These are phyloP conservation scores for Drosophila setifemur DNA, from an alignment of 1,140 invertebrate species.

Conservation along the genomic window DNA sequence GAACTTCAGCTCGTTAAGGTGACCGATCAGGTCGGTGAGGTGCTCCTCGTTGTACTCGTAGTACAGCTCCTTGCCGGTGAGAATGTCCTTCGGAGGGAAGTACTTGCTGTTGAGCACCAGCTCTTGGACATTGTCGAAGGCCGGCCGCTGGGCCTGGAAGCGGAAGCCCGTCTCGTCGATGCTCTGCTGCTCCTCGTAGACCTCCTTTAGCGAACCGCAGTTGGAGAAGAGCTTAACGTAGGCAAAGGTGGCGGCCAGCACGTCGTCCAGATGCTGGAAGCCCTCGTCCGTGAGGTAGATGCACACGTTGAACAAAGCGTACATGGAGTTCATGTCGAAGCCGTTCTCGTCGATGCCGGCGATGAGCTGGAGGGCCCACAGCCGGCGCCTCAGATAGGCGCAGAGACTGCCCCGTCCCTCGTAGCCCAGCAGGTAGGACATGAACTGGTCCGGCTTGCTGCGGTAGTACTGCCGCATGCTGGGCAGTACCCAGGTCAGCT, in stretches of 20 bases:
- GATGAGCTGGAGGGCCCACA: conserved; percentile 92
- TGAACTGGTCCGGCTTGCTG: conserved; percentile 90
- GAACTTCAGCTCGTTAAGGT: conserved; percentile 88
- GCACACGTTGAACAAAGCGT: conserved; percentile 88
- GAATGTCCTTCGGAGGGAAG: conserved; percentile 89
- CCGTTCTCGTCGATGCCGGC: conserved; percentile 90
- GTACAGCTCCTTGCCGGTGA: conserved; percentile 89
- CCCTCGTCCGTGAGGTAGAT: conserved; percentile 92
- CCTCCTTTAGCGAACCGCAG: conserved; percentile 83
- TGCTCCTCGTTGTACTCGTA: conserved; percentile 90
- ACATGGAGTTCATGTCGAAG: conserved; percentile 89
- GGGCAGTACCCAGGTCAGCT: conserved; percentile 92
- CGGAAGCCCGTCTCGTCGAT: conserved; percentile 89
- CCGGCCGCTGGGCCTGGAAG: conserved; percentile 87
- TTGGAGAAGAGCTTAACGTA: conserved; percentile 88
- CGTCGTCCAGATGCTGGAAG: conserved; percentile 87
- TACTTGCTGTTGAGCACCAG: conserved; percentile 91
- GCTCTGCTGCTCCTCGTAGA: conserved; percentile 82
- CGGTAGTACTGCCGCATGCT: conserved; percentile 87
- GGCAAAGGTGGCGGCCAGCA: conserved; percentile 88
- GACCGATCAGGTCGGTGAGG: conserved; percentile 86
- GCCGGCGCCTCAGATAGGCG: conserved; percentile 90
- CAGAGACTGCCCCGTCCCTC: conserved; percentile 94
- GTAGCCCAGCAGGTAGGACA: conserved; percentile 93
- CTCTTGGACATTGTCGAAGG: conserved; percentile 91